Evolutionary conservation across 2,113 vertebrate genomes (phyloP), one percentile per base, ranked within the genome.

Genomic region (Scophthalmus maximus): DNA sequence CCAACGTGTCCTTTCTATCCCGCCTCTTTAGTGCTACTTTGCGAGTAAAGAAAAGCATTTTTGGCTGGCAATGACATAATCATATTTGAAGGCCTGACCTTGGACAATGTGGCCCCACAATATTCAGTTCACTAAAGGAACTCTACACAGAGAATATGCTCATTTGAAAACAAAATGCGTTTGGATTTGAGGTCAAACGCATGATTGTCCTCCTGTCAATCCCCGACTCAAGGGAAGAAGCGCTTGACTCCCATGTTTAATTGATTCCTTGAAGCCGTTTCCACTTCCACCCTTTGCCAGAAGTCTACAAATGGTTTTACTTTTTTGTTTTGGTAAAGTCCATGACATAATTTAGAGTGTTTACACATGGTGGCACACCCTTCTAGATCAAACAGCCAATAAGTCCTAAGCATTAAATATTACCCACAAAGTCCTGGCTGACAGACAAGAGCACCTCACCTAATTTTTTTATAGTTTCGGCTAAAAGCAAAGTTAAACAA

Each of bases 331-430:
- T 46, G 18, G 22, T 25, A 14, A 50, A 67, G 29, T 44, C 61
- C 23, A 64, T 81, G 61, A 84, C 79, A 79, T 87, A 76, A 88
- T 67, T 56, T 26, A 63, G 86, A 87, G 22, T 5, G 17, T 61
- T 82, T 64, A 65, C 80, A 83, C 62, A 77, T 76, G 74, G 59
- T n/a, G 86, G 10, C 58, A 76, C 89, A 34, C 88, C 89, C 87
- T 70, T 68, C 57, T 77, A 46, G 36, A 50, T 30, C 18, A 38
- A 73, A 17, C 17, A 10, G 11, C 6, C 12, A 14, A 34, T 23
- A 9, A 34, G 20, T 10, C 9, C 3, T 46, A 65, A 14, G 23
- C 51, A 29, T 83, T 9, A 36, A 23, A 44, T 56, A 23, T 63
- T 26, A 50, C 42, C 44, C 26, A n/a, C 8, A 42, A n/a, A 38